phyloP scores from a whole-genome alignment of 1,140 invertebrate species.

The Phymastichus coffea region DNA sequence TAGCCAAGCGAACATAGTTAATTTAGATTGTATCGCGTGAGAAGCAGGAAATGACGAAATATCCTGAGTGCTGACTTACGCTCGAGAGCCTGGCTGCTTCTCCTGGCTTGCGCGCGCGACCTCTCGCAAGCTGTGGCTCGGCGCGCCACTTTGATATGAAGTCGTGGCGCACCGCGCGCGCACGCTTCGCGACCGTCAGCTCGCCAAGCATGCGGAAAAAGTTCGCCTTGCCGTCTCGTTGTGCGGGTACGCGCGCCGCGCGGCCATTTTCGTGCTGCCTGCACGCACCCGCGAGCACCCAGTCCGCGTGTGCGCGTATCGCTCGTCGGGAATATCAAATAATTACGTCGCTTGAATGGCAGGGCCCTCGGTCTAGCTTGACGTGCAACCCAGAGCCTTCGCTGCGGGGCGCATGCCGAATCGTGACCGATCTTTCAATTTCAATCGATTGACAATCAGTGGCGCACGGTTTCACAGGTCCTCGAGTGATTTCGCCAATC shows the following conservation, averaged over 20 bases:
- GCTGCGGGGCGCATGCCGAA: too few relatives aligned
- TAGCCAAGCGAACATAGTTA: conserved; percentile 59
- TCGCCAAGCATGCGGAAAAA: neutral
- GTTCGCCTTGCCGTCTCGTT: neutral
- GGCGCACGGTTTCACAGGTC: too few relatives aligned
- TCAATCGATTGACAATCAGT: neutral
- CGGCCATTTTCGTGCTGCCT: too few relatives aligned
- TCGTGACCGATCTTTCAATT: neutral
- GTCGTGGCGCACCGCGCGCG: neutral
- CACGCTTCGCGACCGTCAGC: neutral
- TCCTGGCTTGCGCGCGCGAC: conserved; percentile 37
- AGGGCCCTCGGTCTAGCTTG: too few relatives aligned
- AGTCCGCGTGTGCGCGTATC: too few relatives aligned
- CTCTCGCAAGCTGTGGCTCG: conserved; percentile 39
- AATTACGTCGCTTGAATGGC: too few relatives aligned
- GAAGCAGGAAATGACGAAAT: conserved; percentile 60
- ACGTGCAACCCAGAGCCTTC: too few relatives aligned
- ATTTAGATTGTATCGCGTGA: conserved; percentile 61
- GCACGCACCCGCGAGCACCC: too few relatives aligned
- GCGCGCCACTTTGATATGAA: neutral
- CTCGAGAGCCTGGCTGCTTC: conserved; percentile 35
- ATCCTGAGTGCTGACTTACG: conserved; percentile 58
- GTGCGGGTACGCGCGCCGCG: neutral
- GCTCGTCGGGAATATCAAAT: too few relatives aligned
- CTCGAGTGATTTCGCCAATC: too few relatives aligned